A percentile compares a stretch with the other conserved stretches of the same genome.
phyloP scores from a whole-genome alignment of 1,140 invertebrate species.

The Drosophila sp. region DNA sequence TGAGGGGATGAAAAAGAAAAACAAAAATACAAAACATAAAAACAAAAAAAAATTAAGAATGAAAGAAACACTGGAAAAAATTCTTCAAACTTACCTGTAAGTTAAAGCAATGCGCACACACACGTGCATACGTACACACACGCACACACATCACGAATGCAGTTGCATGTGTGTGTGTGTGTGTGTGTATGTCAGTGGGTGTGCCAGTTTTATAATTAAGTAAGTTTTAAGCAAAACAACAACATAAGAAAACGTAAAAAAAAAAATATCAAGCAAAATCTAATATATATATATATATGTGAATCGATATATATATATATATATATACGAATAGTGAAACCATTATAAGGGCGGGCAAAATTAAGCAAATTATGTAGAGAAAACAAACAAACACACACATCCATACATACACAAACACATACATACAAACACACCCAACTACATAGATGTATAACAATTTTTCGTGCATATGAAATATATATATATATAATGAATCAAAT shows the following conservation, averaged over 20 bases:
- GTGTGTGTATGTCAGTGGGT: slow-evolving; percentile 40
- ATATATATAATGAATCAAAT: slow-evolving; percentile 66
- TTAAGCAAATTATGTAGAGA: slow-evolving; percentile 76
- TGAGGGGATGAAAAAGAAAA: slow-evolving; percentile 50
- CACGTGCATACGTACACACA: slow-evolving; percentile 34
- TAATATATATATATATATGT: slow-evolving; percentile 61
- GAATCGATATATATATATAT: slow-evolving; percentile 46
- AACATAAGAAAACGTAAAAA: slow-evolving; percentile 44
- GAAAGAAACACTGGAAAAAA: slow-evolving; percentile 27
- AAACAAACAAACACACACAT: slow-evolving; percentile 44
- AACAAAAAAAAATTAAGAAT: slow-evolving; percentile 23
- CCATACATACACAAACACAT: slow-evolving; percentile 40
- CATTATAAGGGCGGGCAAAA: slow-evolving; percentile 79
- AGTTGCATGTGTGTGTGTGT: slow-evolving; percentile 7
- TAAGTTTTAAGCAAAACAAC: slow-evolving; percentile 71
- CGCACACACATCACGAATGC: background rate
- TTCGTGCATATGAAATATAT: slow-evolving; percentile 72
- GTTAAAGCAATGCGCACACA: slow-evolving; percentile 60
- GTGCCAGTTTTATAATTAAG: slow-evolving; percentile 77
- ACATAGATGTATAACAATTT: slow-evolving; percentile 67
- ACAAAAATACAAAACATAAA: slow-evolving; percentile 30
- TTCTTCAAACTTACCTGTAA: slow-evolving; percentile 72
- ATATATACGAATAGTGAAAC: slow-evolving; percentile 76
- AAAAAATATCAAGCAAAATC: slow-evolving; percentile 76
- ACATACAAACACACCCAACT: slow-evolving; percentile 46